A percentile compares a stretch with the other conserved stretches of the same genome.
Evolutionary conservation across 2,113 vertebrate species (phyloP).

Genomic region (Istiophorus platypterus): DNA sequence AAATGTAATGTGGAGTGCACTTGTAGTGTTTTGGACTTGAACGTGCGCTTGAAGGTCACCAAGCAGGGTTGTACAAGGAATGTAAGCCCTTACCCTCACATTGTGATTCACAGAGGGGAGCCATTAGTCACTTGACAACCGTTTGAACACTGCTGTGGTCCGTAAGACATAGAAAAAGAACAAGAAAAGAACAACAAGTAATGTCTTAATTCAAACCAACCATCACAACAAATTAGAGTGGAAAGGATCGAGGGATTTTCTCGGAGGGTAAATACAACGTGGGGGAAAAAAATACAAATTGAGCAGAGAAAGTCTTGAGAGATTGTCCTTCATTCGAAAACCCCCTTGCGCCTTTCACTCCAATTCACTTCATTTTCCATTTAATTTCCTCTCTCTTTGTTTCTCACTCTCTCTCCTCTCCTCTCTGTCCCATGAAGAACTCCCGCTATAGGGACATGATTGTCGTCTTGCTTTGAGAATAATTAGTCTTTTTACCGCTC

Average conservation of each 20-base stretch:
- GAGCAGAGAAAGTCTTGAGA: slow-evolving; percentile 75
- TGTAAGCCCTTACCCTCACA: slow-evolving; percentile 40
- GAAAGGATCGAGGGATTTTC: slow-evolving; percentile 66
- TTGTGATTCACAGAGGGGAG: slow-evolving; percentile 68
- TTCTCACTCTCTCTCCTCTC: slow-evolving; percentile 60
- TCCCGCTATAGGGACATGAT: slow-evolving; percentile 79
- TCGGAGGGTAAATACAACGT: slow-evolving; percentile 62
- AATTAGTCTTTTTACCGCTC: slow-evolving; percentile 70
- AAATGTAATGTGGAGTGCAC: slow-evolving; percentile 51
- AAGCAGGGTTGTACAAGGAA: slow-evolving; percentile 43
- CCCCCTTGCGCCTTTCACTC: slow-evolving; percentile 49
- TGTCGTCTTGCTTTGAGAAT: slow-evolving; percentile 83
- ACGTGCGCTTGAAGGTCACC: slow-evolving; percentile 63
- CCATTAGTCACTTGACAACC: slow-evolving; percentile 54
- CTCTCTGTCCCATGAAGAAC: slow-evolving; percentile 52
- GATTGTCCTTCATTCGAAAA: slow-evolving; percentile 75
- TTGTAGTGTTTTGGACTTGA: slow-evolving; percentile 50
- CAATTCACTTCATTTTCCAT: slow-evolving; percentile 62
- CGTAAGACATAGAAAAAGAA: slow-evolving; percentile 64
- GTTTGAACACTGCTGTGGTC: slow-evolving; percentile 61
- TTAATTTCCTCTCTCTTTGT: slow-evolving; percentile 63
- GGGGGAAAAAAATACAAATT: slow-evolving; percentile 55
- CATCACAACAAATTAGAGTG: slow-evolving; percentile 79
- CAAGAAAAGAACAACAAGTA: slow-evolving; percentile 70
- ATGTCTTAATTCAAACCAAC: slow-evolving; percentile 78